Base-by-base conservation (phyloP, 2,888 invertebrate species). In the Polydrusus pterygomalis region DNA sequence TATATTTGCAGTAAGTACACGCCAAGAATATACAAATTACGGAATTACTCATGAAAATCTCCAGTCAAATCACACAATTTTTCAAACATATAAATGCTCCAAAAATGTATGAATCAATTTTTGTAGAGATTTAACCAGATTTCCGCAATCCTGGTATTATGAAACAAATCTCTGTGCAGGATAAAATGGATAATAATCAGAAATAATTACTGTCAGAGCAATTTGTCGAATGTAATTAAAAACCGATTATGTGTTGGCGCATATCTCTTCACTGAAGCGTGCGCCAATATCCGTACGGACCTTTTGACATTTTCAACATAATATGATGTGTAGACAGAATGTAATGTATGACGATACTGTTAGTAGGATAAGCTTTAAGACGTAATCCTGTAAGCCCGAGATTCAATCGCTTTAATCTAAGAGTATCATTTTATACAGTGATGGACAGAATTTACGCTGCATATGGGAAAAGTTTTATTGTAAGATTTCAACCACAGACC, bases 151-250 rank as follows among this genome's bases (percentile, higher is more conserved):
- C 10, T 43, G 17, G 13, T 43, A 20, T 62, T 45, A 11, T 20
- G 34, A 40, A n/a, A 45, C 43, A 20, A 62, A 43, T 62, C 18
- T 43, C 43, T 18, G 11, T 20, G 13, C 17, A 20, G 18, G 63
- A 7, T 47, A 10, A 47, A 64, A 64, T 47, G 20, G n/a, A 64
- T 64, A 34, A 58, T 64, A 47, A 63, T 47, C 49, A 38, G 65
- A 51, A 51, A 34, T 65, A 51, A 65, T 65, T 51, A 65, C 65
- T 49, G 17, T 51, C 51, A 18, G 18, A 65, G 17, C 30, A 65
- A 65, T 65, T 65, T 65, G 65, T 49, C 65, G 25, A 65, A 65
- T 65, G 65, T 51, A 65, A 65, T 65, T 65, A 65, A 65, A 65
- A 65, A 65, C 51, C 65, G 51, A 65, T 65, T 65, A 65, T 65